A percentile compares a stretch with the other conserved stretches of the same genome.
Conservation (phyloP, 2,113 vertebrate genomes). For the Heloderma charlesbogerti region DNA sequence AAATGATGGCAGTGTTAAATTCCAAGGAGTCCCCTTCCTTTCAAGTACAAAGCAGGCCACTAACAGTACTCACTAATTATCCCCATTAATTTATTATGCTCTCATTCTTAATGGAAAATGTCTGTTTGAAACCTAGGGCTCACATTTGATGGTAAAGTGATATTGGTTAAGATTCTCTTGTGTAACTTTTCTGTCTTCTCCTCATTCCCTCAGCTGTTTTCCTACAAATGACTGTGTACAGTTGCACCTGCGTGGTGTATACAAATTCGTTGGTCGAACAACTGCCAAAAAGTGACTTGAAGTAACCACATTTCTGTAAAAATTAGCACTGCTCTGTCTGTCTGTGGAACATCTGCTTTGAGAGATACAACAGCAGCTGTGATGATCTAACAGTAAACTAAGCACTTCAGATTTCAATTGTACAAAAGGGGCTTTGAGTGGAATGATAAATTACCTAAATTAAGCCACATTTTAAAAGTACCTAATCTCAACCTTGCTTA, state of each 20-base stretch:
- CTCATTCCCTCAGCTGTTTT: neutral
- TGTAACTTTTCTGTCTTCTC: slow-evolving; percentile 32
- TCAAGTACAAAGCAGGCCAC: slow-evolving; percentile 17
- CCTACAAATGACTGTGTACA: neutral
- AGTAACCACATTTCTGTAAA: slow-evolving; percentile 62
- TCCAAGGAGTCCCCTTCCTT: slow-evolving; percentile 21
- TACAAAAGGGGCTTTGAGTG: slow-evolving; percentile 79
- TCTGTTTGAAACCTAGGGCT: slow-evolving; percentile 5
- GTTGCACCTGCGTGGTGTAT: slow-evolving; percentile 66
- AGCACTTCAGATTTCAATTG: slow-evolving; percentile 77
- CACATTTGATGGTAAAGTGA: slow-evolving; percentile 29
- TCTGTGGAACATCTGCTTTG: slow-evolving; percentile 80
- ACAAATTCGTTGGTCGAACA: slow-evolving; percentile 52
- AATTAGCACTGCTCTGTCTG: slow-evolving; percentile 63
- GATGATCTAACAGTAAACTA: slow-evolving; percentile 77
- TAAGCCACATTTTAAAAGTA: slow-evolving; percentile 77
- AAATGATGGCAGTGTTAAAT: neutral
- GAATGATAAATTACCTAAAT: slow-evolving; percentile 84
- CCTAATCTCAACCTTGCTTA: slow-evolving; percentile 74
- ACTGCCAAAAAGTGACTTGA: slow-evolving; percentile 63
- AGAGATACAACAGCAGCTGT: slow-evolving; percentile 78
- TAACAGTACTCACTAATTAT: slow-evolving; percentile 41
- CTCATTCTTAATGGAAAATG: slow-evolving; percentile 44
- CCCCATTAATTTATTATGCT: slow-evolving; percentile 37
- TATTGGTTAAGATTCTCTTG: slow-evolving; percentile 52